Evolutionary conservation across 2,113 vertebrate species (phyloP), one percentile per base, ranked within the genome.

Genomic region (Dryoscopus gambensis): DNA sequence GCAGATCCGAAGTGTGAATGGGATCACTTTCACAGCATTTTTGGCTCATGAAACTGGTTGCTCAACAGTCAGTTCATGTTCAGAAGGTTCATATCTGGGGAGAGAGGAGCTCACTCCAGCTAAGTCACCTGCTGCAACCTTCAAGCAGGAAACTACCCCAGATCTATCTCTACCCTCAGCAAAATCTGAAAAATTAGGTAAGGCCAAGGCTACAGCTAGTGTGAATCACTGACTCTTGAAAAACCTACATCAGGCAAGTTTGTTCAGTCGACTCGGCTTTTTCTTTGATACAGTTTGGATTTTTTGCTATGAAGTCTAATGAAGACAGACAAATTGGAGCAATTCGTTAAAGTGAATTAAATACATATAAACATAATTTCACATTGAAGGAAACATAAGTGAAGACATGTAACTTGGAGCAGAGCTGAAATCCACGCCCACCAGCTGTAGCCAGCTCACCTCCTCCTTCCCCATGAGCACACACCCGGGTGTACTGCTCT

Each of bases 391-490:
- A 73, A 95, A 91, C 7, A 4, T 65, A 76, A 59, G n/a, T 21
- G 23, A 81, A 74, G 73, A 81, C 68, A 42, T 15, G 40, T 21
- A 92, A 62, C 77, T 84, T 81, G 75, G 67, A 96, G 88, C 56
- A 70, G 84, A 93, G 59, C 55, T 23, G 53, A 97, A 95, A 95
- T 86, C 92, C 89, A 93, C 9, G 2, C 83, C 68, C n/a, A 1
- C 19, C 80, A 74, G 13, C 92, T 96, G 77, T 46, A 39, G 42
- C 73, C 35, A 5, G 71, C 84, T 97, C 94, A 96, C 95, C 97
- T 97, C 89, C 14, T 91, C 82, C n/a, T 79, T 44, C 64, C 56
- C 52, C 52, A 57, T 0, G 2, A 90, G 76, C 79, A 22, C 31
- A 46, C 65, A 60, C 44, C 50, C 2, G 20, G 84, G 46, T 65